Percentiles rank a stretch among this genome's conserved stretches.
Conservation (phyloP, 2,113 vertebrate genomes). For the Gymnarchus niloticus region DNA sequence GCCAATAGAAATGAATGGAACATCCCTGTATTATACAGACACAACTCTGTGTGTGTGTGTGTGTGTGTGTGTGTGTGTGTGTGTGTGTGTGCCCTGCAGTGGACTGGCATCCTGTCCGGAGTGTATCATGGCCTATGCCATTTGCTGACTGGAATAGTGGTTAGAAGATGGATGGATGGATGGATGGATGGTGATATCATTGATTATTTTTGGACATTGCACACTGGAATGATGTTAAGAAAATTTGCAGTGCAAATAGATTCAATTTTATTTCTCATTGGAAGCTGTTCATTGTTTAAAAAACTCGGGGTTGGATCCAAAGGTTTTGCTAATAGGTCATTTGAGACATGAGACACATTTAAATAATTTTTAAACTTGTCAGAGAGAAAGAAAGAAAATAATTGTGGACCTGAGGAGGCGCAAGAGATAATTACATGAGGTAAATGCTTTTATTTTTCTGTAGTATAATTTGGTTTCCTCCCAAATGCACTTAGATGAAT, state of each 20-base stretch:
- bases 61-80: no score
- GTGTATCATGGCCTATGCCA: no score
- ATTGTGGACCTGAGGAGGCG: no score
- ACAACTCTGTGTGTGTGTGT: no score
- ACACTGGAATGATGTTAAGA: not conserved
- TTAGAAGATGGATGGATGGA: no score
- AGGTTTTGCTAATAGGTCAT: not conserved
- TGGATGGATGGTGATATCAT: no score
- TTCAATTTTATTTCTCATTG: not conserved
- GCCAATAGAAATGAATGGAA: no score
- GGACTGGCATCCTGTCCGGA: no score
- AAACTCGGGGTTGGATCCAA: not conserved
- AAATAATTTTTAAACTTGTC: not conserved
- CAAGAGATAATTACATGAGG: constrained; percentile 26
- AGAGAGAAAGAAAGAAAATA: not conserved
- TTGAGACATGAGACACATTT: not conserved
- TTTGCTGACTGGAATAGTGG: no score
- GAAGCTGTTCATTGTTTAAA: not conserved
- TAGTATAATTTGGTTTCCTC: constrained; percentile 50
- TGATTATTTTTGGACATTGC: not conserved
- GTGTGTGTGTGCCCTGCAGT: no score
- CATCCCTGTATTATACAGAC: no score
- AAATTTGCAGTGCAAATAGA: not conserved
- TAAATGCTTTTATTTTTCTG: constrained; percentile 40
- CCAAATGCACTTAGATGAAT: constrained; percentile 52